A percentile compares a stretch with the other conserved stretches of the same genome.
Conservation (phyloP, 2,797 vertebrate species). For the Pterois miles region DNA sequence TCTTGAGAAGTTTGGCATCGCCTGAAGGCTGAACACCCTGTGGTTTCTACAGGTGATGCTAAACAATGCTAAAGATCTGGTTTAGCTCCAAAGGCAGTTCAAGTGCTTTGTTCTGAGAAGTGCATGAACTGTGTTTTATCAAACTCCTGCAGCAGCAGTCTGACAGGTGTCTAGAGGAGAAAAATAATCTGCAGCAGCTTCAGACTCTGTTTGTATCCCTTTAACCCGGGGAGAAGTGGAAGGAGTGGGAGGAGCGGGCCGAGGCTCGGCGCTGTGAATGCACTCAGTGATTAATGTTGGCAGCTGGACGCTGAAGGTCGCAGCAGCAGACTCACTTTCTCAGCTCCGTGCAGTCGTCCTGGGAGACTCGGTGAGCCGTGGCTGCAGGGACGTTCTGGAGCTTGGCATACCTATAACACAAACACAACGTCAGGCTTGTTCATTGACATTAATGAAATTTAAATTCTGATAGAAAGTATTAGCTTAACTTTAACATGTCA, state of each 20-base stretch:
- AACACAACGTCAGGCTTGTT: not conserved
- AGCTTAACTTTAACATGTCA: not conserved
- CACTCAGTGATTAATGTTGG: conserved; percentile 16
- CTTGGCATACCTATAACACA: conserved; percentile 86
- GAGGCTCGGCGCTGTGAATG: not conserved
- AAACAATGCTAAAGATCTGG: not conserved
- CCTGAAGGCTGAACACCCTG: too few relatives aligned
- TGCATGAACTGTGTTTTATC: conserved; percentile 24
- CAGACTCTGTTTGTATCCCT: not conserved
- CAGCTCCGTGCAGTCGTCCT: conserved; percentile 90
- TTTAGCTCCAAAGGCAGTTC: not conserved
- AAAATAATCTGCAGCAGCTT: not conserved
- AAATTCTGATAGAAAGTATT: not conserved
- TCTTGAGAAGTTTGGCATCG: too few relatives aligned
- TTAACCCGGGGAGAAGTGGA: not conserved
- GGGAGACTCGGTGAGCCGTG: conserved; percentile 81
- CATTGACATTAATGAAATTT: not conserved
- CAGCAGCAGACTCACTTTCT: conserved; percentile 87
- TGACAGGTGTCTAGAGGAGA: conserved; percentile 13
- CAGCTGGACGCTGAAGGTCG: conserved; percentile 4
- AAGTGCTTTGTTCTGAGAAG: conserved; percentile 3
- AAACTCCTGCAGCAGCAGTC: not conserved
- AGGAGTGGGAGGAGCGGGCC: not conserved
- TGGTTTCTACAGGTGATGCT: not conserved
- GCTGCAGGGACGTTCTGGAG: conserved; percentile 84